A percentile compares a stretch with the other conserved stretches of the same genome.
These are phyloP conservation scores for Pipistrellus nathusii DNA, from an alignment of 2,797 vertebrate genomes.

Conservation along the genomic window DNA sequence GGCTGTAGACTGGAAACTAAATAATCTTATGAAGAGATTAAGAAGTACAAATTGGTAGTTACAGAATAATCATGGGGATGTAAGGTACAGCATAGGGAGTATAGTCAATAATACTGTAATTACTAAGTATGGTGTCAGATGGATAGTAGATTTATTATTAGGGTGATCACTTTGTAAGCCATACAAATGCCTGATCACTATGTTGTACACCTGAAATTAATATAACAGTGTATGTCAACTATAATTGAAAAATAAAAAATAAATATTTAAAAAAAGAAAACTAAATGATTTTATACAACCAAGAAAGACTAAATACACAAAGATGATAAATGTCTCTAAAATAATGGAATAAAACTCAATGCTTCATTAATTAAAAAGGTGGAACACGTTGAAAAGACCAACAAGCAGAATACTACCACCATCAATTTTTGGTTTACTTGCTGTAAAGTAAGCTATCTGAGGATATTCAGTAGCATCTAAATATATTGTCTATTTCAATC, in stretches of 20 bases:
- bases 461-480: constrained; percentile 38
- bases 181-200: not conserved
- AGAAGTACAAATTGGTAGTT: not conserved
- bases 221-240: not conserved
- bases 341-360: constrained; percentile 33
- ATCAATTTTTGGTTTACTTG: constrained; percentile 51
- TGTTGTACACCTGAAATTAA: not conserved
- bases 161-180: not conserved
- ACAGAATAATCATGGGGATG: not conserved
- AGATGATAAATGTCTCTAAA: constrained; percentile 59
- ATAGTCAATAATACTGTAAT: not conserved
- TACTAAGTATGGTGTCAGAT: not conserved
- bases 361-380: constrained; percentile 59
- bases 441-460: constrained; percentile 38
- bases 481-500: constrained; percentile 48
- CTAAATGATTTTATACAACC: constrained; percentile 36
- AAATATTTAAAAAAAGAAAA: not conserved
- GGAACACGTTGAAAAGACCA: not conserved
- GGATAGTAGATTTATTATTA: not conserved
- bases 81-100: not conserved
- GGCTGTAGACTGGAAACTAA: not conserved
- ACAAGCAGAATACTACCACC: not conserved
- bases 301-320: constrained; percentile 28
- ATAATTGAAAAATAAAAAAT: not conserved
- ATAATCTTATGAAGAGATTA: not conserved